Evolutionary conservation across 2,797 vertebrate genomes (phyloP).

Genomic region (Nasua narica): DNA sequence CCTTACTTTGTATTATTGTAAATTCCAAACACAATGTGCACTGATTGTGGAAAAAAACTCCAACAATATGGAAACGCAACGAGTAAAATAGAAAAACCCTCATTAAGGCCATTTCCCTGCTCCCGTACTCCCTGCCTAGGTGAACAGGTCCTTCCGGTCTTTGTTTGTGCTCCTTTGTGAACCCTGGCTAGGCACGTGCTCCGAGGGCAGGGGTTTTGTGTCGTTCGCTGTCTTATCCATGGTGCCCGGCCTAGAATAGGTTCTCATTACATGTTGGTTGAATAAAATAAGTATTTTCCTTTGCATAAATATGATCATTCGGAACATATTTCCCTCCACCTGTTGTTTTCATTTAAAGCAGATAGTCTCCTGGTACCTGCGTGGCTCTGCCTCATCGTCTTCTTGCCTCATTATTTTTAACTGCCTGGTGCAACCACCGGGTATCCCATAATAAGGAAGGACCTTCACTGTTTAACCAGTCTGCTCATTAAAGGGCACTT

Average conservation of each 20-base stretch:
- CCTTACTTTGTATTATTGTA: background rate
- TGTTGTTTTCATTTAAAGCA: background rate
- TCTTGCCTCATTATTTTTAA: background rate
- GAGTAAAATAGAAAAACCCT: background rate
- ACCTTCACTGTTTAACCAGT: background rate
- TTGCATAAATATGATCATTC: background rate
- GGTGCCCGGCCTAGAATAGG: background rate
- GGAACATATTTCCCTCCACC: background rate
- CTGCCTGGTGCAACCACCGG: background rate
- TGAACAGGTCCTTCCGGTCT: background rate
- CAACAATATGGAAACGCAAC: background rate
- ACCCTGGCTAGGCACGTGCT: rapidly evolving
- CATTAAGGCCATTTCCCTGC: background rate
- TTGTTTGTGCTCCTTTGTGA: background rate
- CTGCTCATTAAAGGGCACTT: background rate
- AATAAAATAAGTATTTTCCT: background rate
- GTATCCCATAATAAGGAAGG: background rate
- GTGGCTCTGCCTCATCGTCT: background rate
- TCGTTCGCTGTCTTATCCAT: background rate
- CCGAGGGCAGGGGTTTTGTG: too few species aligned
- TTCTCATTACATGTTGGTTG: background rate
- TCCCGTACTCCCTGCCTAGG: too few species aligned
- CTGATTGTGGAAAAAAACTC: background rate
- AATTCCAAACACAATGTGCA: background rate
- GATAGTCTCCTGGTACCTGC: background rate